These are phyloP conservation scores for Lanius collurio DNA, from an alignment of 2,113 vertebrate species.

Conservation along the genomic window DNA sequence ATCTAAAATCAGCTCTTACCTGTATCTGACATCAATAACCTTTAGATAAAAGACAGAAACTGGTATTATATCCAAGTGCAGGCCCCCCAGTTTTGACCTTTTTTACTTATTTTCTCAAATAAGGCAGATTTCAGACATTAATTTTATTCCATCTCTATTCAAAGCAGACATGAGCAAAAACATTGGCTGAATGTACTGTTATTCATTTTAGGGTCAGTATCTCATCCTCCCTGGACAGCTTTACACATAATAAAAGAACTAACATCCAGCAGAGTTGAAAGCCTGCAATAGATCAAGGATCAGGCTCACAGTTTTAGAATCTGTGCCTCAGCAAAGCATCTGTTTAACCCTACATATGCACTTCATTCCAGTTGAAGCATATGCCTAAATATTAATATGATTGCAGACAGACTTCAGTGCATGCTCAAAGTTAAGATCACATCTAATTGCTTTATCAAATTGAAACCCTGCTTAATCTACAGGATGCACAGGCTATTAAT, in stretches of 20 bases:
- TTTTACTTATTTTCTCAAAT: not conserved
- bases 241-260: conserved; percentile 41
- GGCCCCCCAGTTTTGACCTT: not conserved
- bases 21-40: not conserved
- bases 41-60: not conserved
- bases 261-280: conserved; percentile 56
- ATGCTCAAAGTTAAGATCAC: conserved; percentile 25
- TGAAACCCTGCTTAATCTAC: conserved; percentile 15
- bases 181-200: conserved; percentile 12
- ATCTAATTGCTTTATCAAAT: conserved; percentile 16
- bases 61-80: not conserved
- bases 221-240: conserved; percentile 25
- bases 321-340: conserved; percentile 11
- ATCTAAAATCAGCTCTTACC: not conserved
- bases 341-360: conserved; percentile 10
- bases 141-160: conserved; percentile 33
- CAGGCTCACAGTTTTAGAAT: conserved; percentile 35
- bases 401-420: not conserved
- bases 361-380: not conserved
- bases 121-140: not conserved
- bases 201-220: conserved; percentile 51
- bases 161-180: conserved; percentile 44
- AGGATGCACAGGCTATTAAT: conserved; percentile 12
- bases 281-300: conserved; percentile 31
- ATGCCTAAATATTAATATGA: conserved; percentile 30